A percentile compares a stretch with the other conserved stretches of the same genome.
These are phyloP conservation scores for Elegia similella DNA, from an alignment of 2,888 invertebrate genomes.

Conservation along the genomic window DNA sequence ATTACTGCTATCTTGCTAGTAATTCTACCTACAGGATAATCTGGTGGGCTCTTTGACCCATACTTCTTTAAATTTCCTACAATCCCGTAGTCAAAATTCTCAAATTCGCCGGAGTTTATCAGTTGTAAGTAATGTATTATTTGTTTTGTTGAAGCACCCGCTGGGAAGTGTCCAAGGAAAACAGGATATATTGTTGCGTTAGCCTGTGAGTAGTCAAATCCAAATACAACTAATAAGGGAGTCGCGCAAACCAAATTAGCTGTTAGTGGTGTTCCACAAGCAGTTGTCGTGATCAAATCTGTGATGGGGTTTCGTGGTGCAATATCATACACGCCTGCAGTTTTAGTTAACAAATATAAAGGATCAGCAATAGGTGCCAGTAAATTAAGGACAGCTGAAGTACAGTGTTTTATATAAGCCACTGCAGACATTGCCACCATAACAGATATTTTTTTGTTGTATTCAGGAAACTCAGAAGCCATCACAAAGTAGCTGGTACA, in stretches of 20 bases:
- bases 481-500: conserved; percentile 83
- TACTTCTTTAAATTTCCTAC: no score
- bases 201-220: conserved; percentile 34
- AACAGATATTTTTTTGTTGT: conserved; percentile 81
- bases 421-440: conserved; percentile 84
- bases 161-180: conserved; percentile 35
- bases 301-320: neutral
- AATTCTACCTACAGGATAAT: no score
- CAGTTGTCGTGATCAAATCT: neutral
- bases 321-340: neutral
- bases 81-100: no score
- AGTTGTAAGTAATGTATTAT: conserved; percentile 31
- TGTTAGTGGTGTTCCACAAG: conserved; percentile 3
- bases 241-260: neutral
- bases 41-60: no score
- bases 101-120: no score
- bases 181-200: conserved; percentile 27
- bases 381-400: conserved; percentile 32
- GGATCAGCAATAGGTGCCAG: neutral
- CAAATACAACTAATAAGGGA: conserved; percentile 19
- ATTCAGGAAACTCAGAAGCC: conserved; percentile 79
- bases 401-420: conserved; percentile 73
- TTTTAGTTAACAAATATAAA: neutral
- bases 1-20: no score
- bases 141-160: conserved; percentile 68